phyloP scores from a whole-genome alignment of 2,797 vertebrate species.

The Paratrypauchen microcephalus region DNA sequence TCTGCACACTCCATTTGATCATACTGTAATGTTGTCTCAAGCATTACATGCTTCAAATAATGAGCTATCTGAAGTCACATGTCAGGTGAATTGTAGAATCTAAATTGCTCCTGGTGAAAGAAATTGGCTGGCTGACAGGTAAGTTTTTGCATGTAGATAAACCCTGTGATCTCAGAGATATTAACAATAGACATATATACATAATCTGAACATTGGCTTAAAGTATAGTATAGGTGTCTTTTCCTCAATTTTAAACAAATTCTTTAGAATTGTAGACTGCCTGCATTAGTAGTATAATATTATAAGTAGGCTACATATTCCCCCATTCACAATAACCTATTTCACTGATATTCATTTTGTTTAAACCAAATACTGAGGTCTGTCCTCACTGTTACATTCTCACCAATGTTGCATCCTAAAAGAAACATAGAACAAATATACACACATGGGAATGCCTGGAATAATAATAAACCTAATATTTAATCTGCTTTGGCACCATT shows the following conservation, averaged over 20 bases:
- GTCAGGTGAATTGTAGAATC: not conserved
- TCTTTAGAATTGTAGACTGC: too few species aligned
- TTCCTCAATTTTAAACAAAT: too few species aligned
- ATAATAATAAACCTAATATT: not conserved
- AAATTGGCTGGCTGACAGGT: not conserved
- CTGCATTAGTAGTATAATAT: too few species aligned
- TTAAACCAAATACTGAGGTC: not conserved
- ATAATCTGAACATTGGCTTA: not conserved
- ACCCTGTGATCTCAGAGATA: not conserved
- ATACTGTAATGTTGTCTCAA: not conserved
- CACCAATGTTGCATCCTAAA: not conserved
- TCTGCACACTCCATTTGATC: not conserved
- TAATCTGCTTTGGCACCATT: slow-evolving; percentile 5
- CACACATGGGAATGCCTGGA: not conserved
- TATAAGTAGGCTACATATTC: not conserved
- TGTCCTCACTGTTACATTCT: not conserved
- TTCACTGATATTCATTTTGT: not conserved
- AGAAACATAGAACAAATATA: not conserved
- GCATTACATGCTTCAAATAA: not conserved
- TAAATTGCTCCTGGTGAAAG: not conserved
- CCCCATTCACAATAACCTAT: too few species aligned
- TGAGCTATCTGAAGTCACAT: not conserved
- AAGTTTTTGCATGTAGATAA: not conserved
- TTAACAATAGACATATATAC: not conserved
- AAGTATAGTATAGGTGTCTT: not conserved